Evolutionary conservation across 2,113 vertebrate species (phyloP).

Genomic region (Vombatus ursinus): DNA sequence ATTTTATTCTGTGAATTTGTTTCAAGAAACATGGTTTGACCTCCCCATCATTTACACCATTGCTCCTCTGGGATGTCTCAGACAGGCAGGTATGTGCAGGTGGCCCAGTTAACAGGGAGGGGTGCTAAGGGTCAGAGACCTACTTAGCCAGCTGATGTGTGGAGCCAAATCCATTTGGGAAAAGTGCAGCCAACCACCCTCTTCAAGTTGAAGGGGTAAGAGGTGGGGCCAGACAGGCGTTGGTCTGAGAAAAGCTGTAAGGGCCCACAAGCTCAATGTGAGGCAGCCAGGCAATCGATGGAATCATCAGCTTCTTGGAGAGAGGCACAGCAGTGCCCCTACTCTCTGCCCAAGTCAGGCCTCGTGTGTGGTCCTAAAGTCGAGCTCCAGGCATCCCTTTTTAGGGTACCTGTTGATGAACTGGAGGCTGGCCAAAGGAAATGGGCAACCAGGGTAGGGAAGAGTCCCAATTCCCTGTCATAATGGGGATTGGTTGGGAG

Average conservation of each 20-base stretch:
- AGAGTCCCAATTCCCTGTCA: no score
- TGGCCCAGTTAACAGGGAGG: neutral
- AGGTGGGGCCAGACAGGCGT: neutral
- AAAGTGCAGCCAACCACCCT: neutral
- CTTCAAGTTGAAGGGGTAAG: no score
- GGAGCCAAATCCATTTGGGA: neutral
- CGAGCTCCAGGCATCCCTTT: no score
- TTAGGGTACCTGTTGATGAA: neutral
- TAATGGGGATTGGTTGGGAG: no score
- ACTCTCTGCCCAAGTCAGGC: neutral
- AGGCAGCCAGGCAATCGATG: no score
- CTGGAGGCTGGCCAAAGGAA: neutral
- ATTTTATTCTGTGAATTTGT: conserved; percentile 2
- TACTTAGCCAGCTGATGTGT: no score
- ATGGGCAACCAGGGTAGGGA: no score
- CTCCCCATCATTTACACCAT: neutral
- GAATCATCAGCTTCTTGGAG: no score
- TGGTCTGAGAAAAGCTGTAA: neutral
- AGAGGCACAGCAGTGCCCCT: neutral
- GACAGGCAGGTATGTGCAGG: no score
- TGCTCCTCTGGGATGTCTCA: neutral
- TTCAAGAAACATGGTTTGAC: conserved; percentile 37
- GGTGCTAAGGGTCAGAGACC: no score
- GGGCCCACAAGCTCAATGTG: neutral
- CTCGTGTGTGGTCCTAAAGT: neutral